Conservation (phyloP, 2,113 vertebrate species). For the Glaucomys volans region DNA sequence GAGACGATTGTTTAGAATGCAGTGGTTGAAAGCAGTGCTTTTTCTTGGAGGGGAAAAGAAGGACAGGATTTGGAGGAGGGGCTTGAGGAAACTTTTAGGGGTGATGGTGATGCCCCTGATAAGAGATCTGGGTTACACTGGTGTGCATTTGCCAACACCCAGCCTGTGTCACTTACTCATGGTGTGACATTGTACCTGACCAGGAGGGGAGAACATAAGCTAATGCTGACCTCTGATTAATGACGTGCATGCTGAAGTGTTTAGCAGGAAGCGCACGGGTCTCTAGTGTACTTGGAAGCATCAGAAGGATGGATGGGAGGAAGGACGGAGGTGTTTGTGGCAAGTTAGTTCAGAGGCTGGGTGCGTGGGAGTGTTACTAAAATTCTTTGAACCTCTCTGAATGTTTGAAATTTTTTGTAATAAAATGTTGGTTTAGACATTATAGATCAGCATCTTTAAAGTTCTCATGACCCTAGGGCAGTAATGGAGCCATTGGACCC, state of each 20-base stretch:
- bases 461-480: background rate
- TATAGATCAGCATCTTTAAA: background rate
- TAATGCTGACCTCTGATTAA: background rate
- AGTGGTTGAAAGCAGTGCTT: background rate
- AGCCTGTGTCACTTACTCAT: background rate
- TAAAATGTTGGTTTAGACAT: background rate
- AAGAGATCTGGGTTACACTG: background rate
- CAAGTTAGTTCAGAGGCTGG: background rate
- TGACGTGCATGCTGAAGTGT: background rate
- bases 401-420: background rate
- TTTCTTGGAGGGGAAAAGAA: background rate
- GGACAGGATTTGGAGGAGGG: background rate
- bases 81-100: background rate
- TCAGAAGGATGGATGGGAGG: background rate
- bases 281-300: background rate
- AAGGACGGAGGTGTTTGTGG: background rate
- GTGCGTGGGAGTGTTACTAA: background rate
- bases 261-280: background rate
- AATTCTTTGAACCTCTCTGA: slow-evolving; percentile 29
- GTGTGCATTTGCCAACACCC: background rate
- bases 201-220: background rate
- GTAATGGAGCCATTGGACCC: background rate
- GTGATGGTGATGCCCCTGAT: background rate
- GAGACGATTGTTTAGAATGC: background rate
- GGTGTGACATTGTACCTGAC: background rate